Percentiles rank a stretch among this genome's conserved stretches.
These are phyloP conservation scores for Catalaphyllia jardinei DNA, from an alignment of 64 coral and sea anemone genomes.

Conservation along the genomic window DNA sequence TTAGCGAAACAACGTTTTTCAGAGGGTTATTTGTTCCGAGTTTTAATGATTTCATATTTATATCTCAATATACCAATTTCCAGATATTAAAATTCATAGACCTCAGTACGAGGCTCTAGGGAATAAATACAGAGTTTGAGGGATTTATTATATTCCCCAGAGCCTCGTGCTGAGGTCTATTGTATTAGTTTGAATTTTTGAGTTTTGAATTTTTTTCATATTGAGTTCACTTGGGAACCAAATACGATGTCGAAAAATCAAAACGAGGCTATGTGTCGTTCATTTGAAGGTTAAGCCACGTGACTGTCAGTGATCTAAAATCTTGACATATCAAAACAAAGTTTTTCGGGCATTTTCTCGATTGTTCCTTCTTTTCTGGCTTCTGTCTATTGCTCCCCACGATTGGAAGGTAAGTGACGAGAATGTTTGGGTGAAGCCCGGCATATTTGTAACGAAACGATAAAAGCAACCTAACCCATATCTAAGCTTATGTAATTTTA, in stretches of 20 bases:
- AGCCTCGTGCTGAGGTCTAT: too few relatives aligned
- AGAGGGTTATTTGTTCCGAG: neutral
- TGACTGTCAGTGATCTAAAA: neutral
- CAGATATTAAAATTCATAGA: too few relatives aligned
- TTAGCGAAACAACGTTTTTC: too few relatives aligned
- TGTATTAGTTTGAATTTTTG: too few relatives aligned
- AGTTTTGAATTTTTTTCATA: too few relatives aligned
- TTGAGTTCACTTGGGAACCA: neutral
- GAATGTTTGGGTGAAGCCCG: neutral
- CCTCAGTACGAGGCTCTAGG: too few relatives aligned
- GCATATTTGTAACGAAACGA: neutral
- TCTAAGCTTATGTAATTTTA: too few relatives aligned
- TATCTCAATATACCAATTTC: too few relatives aligned
- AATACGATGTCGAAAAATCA: neutral
- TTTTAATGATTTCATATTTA: neutral
- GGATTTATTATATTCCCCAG: too few relatives aligned
- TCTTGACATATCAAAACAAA: neutral
- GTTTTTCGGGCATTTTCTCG: neutral
- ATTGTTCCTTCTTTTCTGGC: neutral
- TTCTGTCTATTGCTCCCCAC: neutral
- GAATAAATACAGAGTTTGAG: too few relatives aligned
- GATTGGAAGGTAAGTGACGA: neutral
- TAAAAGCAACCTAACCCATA: too few relatives aligned
- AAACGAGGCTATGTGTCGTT: slow-evolving; percentile 16
- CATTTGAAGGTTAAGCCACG: neutral